Conservation (phyloP, 2,888 invertebrate genomes). For the Loripinus fragilis region DNA sequence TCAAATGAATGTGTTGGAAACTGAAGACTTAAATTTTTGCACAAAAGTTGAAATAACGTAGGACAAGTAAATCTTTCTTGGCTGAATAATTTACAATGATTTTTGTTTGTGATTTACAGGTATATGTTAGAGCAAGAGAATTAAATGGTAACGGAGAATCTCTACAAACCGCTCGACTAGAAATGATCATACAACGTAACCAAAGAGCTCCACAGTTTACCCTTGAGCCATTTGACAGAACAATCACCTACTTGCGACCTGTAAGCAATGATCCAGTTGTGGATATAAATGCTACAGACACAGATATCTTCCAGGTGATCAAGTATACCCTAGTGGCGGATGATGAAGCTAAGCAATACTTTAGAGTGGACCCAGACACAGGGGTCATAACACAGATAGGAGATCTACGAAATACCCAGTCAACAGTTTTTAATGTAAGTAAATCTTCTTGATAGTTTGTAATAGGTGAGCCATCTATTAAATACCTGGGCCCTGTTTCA, state of each 20-base stretch:
- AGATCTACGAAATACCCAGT: slow-evolving; percentile 39
- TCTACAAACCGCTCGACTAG: slow-evolving; percentile 44
- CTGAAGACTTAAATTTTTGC: no score
- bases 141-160: slow-evolving; percentile 51
- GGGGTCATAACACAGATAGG: slow-evolving; percentile 63
- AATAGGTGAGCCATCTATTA: no score
- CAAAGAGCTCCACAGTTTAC: slow-evolving; percentile 48
- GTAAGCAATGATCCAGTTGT: slow-evolving; percentile 3
- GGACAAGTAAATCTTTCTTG: no score
- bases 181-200: slow-evolving; percentile 55
- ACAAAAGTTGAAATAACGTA: no score
- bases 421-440: slow-evolving; percentile 38
- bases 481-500: no score
- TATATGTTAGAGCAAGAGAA: slow-evolving; percentile 55
- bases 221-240: slow-evolving; percentile 38
- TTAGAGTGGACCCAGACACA: slow-evolving; percentile 57
- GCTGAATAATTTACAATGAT: no score
- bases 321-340: slow-evolving; percentile 65
- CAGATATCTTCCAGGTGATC: slow-evolving; percentile 44
- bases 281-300: slow-evolving; percentile 36
- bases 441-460: background rate
- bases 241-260: slow-evolving; percentile 28
- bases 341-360: slow-evolving; percentile 64
- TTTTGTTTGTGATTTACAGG: slow-evolving; percentile 36
- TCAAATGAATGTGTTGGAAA: no score